Evolutionary conservation across 2,888 invertebrate species (phyloP).

Genomic region (Azorinus chamasolen): DNA sequence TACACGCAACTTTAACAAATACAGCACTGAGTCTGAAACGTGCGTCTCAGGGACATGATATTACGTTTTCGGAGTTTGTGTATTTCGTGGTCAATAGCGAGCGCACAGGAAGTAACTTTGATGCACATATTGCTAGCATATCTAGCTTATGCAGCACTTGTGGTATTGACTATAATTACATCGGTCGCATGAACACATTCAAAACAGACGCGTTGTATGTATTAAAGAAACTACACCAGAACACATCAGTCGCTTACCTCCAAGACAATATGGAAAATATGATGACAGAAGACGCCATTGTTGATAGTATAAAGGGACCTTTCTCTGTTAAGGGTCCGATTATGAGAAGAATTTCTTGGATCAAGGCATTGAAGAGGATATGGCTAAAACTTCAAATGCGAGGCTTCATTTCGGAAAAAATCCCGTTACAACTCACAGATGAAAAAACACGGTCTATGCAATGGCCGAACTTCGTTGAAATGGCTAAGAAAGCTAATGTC

Average conservation of each 20-base stretch:
- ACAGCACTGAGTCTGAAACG: too few relatives aligned
- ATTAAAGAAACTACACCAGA: slow-evolving; percentile 44
- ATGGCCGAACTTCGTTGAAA: slow-evolving; percentile 35
- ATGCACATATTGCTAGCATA: slow-evolving; percentile 50
- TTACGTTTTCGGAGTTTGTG: slow-evolving; percentile 57
- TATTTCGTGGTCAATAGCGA: slow-evolving; percentile 31
- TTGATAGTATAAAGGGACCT: slow-evolving; percentile 48
- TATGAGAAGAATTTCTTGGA: slow-evolving; percentile 47
- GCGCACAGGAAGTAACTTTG: slow-evolving; percentile 22
- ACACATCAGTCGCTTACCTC: slow-evolving; percentile 18
- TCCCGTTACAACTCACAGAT: slow-evolving; percentile 8
- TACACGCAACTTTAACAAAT: slow-evolving; percentile 5
- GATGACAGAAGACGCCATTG: slow-evolving; percentile 45
- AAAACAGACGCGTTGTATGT: slow-evolving; percentile 42
- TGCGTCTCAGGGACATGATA: slow-evolving; percentile 41
- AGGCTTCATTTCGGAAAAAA: slow-evolving; percentile 38
- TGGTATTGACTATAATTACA: slow-evolving; percentile 29
- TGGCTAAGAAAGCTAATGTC: slow-evolving; percentile 36
- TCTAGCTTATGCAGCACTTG: slow-evolving; percentile 48
- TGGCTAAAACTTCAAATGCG: slow-evolving; percentile 62
- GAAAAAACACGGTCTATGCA: slow-evolving; percentile 18
- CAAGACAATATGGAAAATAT: slow-evolving; percentile 15
- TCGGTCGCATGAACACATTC: slow-evolving; percentile 55
- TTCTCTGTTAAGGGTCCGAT: slow-evolving; percentile 45
- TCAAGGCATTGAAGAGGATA: slow-evolving; percentile 44